Percentiles rank a stretch among this genome's conserved stretches.
These are phyloP conservation scores for Serinus canaria DNA, from an alignment of 2,113 vertebrate species.

Conservation along the genomic window DNA sequence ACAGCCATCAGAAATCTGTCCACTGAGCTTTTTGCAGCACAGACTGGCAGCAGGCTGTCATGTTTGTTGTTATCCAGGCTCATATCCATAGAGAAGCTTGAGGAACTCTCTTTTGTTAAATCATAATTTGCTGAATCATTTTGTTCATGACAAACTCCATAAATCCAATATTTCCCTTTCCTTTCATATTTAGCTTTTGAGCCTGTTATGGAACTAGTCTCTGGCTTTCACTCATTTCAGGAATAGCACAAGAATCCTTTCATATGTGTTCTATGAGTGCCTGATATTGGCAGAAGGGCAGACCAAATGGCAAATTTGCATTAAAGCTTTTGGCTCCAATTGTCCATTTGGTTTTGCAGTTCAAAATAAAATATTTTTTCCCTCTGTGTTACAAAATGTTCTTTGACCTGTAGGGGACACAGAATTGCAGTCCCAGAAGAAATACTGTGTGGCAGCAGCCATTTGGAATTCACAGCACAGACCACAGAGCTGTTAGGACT, in stretches of 20 bases:
- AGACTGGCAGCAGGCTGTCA: background rate
- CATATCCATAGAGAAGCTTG: background rate
- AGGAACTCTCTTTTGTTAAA: background rate
- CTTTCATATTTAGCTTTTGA: background rate
- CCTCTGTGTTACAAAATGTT: background rate
- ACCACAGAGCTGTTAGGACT: rapidly evolving
- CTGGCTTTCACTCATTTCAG: background rate
- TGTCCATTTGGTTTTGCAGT: background rate
- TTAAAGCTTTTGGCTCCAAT: background rate
- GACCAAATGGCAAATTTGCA: background rate
- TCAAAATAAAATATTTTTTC: background rate
- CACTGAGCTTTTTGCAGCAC: background rate
- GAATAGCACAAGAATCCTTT: background rate
- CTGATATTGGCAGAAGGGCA: background rate
- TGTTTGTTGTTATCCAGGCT: background rate
- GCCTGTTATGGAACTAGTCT: background rate
- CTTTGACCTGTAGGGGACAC: background rate
- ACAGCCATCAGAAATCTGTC: background rate
- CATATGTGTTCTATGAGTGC: rapidly evolving
- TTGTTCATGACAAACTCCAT: background rate
- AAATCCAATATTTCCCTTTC: background rate
- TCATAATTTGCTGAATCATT: background rate
- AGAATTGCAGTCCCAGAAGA: background rate
- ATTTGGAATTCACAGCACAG: background rate
- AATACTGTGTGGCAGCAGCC: background rate